A percentile compares a stretch with the other conserved stretches of the same genome.
These are phyloP conservation scores for Andrena hattorfiana DNA, from an alignment of 2,888 invertebrate species.

Conservation along the genomic window DNA sequence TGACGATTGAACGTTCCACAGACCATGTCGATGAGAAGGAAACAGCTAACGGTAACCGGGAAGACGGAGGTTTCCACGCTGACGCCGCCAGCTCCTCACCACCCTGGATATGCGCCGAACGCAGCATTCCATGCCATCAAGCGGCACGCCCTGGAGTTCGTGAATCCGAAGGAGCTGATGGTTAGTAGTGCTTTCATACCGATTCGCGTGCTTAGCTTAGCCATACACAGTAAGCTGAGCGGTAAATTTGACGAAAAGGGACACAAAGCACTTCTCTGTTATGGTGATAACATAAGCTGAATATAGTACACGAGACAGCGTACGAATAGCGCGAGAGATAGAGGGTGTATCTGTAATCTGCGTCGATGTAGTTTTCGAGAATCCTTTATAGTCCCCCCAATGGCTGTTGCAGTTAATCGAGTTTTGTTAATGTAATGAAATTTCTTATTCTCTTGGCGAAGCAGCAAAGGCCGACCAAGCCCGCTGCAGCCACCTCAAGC, in stretches of 20 bases:
- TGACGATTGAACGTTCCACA: slow-evolving; percentile 44
- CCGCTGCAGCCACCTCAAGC: slow-evolving; percentile 86
- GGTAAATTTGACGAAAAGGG: slow-evolving; percentile 3
- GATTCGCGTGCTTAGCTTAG: neutral
- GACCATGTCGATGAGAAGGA: slow-evolving; percentile 82
- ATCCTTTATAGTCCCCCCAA: slow-evolving; percentile 47
- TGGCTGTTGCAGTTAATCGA: slow-evolving; percentile 63
- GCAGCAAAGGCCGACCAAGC: slow-evolving; percentile 87
- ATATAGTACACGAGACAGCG: slow-evolving; percentile 16
- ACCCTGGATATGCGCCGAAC: slow-evolving; percentile 96
- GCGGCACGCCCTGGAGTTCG: slow-evolving; percentile 96
- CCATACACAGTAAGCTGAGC: neutral
- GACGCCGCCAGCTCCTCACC: slow-evolving; percentile 87
- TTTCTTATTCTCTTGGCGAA: slow-evolving; percentile 84
- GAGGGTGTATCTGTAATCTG: slow-evolving; percentile 15
- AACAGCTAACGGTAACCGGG: slow-evolving; percentile 81
- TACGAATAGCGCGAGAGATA: slow-evolving; percentile 16
- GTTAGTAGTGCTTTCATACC: slow-evolving; percentile 85
- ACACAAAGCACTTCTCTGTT: slow-evolving; percentile 40
- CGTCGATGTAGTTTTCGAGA: slow-evolving; percentile 36
- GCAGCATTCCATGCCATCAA: slow-evolving; percentile 99
- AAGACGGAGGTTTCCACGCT: slow-evolving; percentile 83
- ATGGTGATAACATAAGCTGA: slow-evolving; percentile 37
- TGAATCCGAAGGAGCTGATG: slow-evolving; percentile 95
- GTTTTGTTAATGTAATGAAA: slow-evolving; percentile 78